Evolutionary conservation across 2,888 invertebrate genomes (phyloP).

Genomic region (Heliconius hortense): DNA sequence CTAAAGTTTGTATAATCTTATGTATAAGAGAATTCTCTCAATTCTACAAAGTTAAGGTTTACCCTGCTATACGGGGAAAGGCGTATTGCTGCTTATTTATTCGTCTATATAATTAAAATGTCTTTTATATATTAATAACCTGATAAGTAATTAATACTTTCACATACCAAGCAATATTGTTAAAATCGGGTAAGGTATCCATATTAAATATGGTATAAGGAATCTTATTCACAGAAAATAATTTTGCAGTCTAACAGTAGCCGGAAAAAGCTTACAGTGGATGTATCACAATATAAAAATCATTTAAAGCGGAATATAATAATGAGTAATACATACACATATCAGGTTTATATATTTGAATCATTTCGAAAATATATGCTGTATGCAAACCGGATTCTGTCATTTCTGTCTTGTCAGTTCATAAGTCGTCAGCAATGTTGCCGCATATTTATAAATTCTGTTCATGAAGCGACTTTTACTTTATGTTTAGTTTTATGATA

Average conservation of each 20-base stretch:
- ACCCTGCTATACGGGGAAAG: no score
- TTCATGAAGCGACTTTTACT: slow-evolving; percentile 2
- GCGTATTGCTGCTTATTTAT: no score
- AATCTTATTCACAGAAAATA: not conserved
- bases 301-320: not conserved
- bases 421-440: slow-evolving; percentile 4
- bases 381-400: not conserved
- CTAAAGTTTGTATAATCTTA: no score
- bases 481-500: no score
- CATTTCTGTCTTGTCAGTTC: not conserved
- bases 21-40: no score
- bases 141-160: not conserved
- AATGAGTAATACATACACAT: not conserved
- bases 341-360: slow-evolving; percentile 5
- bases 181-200: slow-evolving; percentile 44
- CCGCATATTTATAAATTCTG: not conserved
- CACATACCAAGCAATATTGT: slow-evolving; percentile 45
- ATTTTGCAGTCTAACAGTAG: not conserved
- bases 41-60: no score
- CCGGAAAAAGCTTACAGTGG: not conserved
- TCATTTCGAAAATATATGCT: slow-evolving; percentile 7
- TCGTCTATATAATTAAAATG: not conserved
- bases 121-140: not conserved
- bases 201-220: slow-evolving; percentile 26
- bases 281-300: slow-evolving; percentile 4